Base-by-base conservation (phyloP, 35 echinoderm and acorn worm species). In the Diadema setosum region DNA sequence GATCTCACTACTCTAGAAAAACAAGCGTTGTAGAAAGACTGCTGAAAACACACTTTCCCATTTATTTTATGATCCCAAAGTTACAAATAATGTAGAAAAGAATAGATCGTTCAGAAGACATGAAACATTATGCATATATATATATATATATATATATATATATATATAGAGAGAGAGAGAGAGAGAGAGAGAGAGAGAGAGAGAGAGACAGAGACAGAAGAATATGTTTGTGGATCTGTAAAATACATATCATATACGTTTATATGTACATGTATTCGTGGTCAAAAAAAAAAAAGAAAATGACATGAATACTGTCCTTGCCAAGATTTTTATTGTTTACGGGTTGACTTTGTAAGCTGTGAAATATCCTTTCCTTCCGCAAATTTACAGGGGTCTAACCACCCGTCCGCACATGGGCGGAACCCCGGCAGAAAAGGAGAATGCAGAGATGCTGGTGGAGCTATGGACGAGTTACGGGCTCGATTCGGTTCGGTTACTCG, bases 381-480 rank as follows among this genome's bases (percentile, higher is more conserved):
- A n/a, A 78, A 15, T 40, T 41, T 46, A 23, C 34, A 90, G 88
- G 43, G 35, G 74, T 31, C 84, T 90, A 34, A 84, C 57, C 16
- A 69, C 33, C 9, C 55, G 57, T 7, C 88, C 88, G 20, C 88
- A 90, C 18, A 26, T 90, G 15, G 88, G 37, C 20, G 88, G 88
- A 5, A 83, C 80, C 6, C 80, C 80, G 6, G 81, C 55, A 2
- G 88, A 81, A 17, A 42, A 43, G 36, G 82, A 86, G 31, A 89
- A 85, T 78, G 90, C 95, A 33, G 91, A 97, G 20, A 90, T 93
- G 84, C 49, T 97, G 14, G 76, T 57, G 25, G 46, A 84, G 5
- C 65, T 59, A 17, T 97, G 95, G 95, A 36, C 58, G 2, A 70
- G 82, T 1, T 87, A 93, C 26, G 95, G 95, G 34, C 52, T 97